These are phyloP conservation scores for Toxostoma redivivum DNA, from an alignment of 2,113 vertebrate species.

Conservation along the genomic window DNA sequence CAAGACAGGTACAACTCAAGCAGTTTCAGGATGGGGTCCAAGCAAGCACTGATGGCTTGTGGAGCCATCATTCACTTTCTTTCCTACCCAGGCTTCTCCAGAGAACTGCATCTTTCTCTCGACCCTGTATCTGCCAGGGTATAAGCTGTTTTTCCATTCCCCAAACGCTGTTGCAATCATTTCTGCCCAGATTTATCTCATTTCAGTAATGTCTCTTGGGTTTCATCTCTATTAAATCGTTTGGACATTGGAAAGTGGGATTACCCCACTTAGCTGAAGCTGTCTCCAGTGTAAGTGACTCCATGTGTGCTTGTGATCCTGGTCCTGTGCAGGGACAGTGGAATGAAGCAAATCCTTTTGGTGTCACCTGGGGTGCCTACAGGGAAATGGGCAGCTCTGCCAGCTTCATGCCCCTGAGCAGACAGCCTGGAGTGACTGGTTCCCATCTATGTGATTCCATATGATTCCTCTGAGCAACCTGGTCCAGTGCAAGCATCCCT, in stretches of 20 bases:
- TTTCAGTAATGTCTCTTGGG: not conserved
- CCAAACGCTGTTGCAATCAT: not conserved
- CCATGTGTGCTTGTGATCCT: not conserved
- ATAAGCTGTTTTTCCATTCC: not conserved
- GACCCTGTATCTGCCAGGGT: not conserved
- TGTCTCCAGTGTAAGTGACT: not conserved
- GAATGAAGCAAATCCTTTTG: not conserved
- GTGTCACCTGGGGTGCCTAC: not conserved
- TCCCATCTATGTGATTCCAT: not conserved
- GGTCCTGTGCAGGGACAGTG: not conserved
- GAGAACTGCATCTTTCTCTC: not conserved
- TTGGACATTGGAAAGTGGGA: not conserved
- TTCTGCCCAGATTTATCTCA: slow-evolving; percentile 36
- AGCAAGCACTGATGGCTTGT: not conserved
- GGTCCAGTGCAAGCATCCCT: not conserved
- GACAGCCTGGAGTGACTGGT: not conserved
- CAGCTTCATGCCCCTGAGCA: fast-evolving
- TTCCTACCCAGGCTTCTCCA: not conserved
- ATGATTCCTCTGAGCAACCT: not conserved
- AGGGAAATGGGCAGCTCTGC: not conserved
- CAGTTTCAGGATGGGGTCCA: not conserved
- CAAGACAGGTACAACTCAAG: not conserved
- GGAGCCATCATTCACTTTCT: not conserved
- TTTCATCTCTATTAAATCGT: slow-evolving; percentile 10
- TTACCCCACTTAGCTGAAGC: not conserved